Evolutionary conservation across 2,888 invertebrate species (phyloP).

Genomic region (Cantharis lateralis): DNA sequence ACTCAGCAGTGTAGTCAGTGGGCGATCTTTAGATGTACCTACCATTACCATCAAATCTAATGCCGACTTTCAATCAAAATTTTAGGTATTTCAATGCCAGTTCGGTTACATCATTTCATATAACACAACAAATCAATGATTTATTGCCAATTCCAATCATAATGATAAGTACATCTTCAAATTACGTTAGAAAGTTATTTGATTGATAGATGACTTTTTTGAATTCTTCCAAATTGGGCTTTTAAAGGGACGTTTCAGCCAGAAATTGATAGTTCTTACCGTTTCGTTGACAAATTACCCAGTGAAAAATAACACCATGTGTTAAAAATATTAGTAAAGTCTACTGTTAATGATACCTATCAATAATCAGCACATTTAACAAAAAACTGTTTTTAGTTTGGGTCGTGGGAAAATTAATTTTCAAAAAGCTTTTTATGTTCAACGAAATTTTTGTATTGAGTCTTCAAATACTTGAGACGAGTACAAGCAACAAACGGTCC

Average conservation of each 20-base stretch:
- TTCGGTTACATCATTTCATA: background rate
- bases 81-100: background rate
- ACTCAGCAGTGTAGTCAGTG: slow-evolving; percentile 10
- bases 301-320: background rate
- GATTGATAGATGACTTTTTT: too few relatives aligned
- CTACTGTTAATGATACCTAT: background rate
- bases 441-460: background rate
- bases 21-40: slow-evolving; percentile 9
- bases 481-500: too few relatives aligned
- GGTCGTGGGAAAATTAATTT: background rate
- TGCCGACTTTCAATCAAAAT: background rate
- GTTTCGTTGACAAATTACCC: background rate
- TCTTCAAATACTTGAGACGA: background rate
- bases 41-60: slow-evolving; percentile 8
- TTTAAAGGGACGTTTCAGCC: background rate
- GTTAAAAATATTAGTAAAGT: background rate
- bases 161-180: background rate
- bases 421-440: too few relatives aligned
- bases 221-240: background rate
- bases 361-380: background rate
- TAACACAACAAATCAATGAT: background rate
- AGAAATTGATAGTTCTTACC: background rate
- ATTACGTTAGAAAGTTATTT: background rate
- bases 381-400: background rate
- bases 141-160: background rate